Percentiles rank a stretch among this genome's conserved stretches.
Evolutionary conservation across 2,888 invertebrate genomes (phyloP).

Genomic region (Apodemia duryi): DNA sequence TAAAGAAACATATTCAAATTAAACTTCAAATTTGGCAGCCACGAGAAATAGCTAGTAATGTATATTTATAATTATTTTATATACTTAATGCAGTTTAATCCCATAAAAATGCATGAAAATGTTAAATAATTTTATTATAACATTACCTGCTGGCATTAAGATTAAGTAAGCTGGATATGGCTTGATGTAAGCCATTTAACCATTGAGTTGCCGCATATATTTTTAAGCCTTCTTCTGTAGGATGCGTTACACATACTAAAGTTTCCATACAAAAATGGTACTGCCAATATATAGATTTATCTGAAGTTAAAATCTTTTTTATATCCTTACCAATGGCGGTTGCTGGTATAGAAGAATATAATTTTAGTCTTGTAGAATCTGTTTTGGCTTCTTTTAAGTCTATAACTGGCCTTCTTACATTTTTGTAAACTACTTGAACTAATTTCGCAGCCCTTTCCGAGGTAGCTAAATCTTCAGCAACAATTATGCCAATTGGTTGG

Average conservation of each 20-base stretch:
- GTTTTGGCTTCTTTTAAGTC: neutral
- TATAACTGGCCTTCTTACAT: neutral
- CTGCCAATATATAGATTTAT: slow-evolving; percentile 76
- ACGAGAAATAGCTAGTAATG: no score
- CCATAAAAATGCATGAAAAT: no score
- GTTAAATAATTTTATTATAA: no score
- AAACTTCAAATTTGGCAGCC: no score
- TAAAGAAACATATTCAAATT: no score
- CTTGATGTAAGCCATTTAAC: slow-evolving; percentile 76
- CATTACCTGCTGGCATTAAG: slow-evolving; percentile 78
- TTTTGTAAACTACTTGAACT: slow-evolving; percentile 39
- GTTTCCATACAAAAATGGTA: slow-evolving; percentile 88
- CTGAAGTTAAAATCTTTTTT: slow-evolving; percentile 66
- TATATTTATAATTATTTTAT: no score
- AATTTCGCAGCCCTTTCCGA: slow-evolving; percentile 70
- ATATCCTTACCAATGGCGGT: slow-evolving; percentile 52
- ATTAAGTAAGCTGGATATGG: slow-evolving; percentile 73
- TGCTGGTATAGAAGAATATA: slow-evolving; percentile 31
- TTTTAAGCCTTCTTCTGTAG: slow-evolving; percentile 83
- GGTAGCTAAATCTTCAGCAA: slow-evolving; percentile 66
- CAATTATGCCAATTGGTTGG: slow-evolving; percentile 81
- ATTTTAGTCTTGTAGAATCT: neutral
- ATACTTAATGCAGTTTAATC: no score
- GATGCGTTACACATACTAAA: slow-evolving; percentile 80
- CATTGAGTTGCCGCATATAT: slow-evolving; percentile 81